phyloP scores from a whole-genome alignment of 2,113 vertebrate genomes.

The Macaca mulatta region DNA sequence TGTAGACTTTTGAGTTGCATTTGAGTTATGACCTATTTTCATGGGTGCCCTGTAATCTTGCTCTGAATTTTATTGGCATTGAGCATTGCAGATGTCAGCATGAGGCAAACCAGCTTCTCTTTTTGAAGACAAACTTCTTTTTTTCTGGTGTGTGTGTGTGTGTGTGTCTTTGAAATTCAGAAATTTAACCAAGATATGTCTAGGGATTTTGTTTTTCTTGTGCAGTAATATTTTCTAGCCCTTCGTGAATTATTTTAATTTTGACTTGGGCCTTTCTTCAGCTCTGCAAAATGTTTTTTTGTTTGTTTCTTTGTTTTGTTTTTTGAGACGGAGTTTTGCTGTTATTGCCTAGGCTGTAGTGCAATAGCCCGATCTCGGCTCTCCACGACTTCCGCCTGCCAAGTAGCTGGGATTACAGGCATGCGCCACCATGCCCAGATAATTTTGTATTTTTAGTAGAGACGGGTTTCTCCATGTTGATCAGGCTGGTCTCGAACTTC shows the following conservation, averaged over 20 bases:
- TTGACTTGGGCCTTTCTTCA: background rate
- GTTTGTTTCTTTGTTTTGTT: background rate
- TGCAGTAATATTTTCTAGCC: background rate
- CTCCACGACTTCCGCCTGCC: accelerated
- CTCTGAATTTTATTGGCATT: background rate
- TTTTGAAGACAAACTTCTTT: background rate
- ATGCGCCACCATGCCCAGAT: too few species aligned
- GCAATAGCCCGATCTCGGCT: accelerated
- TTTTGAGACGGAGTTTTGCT: accelerated
- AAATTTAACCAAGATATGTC: background rate
- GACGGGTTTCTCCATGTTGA: too few species aligned
- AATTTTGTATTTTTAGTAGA: too few species aligned
- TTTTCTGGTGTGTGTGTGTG: background rate
- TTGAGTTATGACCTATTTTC: background rate
- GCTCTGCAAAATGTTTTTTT: slow-evolving; percentile 5
- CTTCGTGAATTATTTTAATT: slow-evolving; percentile 21
- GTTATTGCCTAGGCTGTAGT: too few species aligned
- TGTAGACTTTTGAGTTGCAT: background rate
- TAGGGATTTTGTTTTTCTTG: background rate
- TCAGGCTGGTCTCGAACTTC: too few species aligned
- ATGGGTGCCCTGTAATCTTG: background rate
- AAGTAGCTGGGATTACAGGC: too few species aligned
- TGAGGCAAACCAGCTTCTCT: background rate
- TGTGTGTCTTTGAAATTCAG: background rate
- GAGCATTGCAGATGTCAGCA: background rate